Evolutionary conservation across 2,888 invertebrate genomes (phyloP).

Genomic region (Alcis repandata): DNA sequence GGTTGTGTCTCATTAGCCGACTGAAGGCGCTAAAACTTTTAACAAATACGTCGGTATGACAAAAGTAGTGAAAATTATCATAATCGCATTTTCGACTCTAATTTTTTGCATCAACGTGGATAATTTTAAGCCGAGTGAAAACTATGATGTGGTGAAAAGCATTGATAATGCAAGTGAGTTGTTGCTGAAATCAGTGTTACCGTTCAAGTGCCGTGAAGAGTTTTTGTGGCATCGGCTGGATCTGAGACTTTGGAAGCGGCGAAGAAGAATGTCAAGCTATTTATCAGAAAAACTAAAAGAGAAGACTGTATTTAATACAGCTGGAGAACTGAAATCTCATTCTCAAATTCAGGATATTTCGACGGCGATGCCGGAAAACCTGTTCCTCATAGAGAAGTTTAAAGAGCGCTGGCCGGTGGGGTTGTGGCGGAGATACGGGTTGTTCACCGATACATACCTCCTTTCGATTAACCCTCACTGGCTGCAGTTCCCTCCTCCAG

Average conservation of each 20-base stretch:
- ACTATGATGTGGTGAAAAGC: constrained; percentile 47
- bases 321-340: constrained; percentile 37
- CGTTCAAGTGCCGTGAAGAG: constrained; percentile 65
- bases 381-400: constrained; percentile 63
- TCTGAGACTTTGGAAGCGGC: constrained; percentile 77
- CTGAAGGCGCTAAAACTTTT: constrained; percentile 50
- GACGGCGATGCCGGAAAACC: constrained; percentile 26
- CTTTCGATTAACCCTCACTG: constrained; percentile 89
- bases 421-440: constrained; percentile 83
- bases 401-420: constrained; percentile 75
- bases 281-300: constrained; percentile 38
- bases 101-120: constrained; percentile 63
- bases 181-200: constrained; percentile 54
- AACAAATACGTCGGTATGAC: constrained; percentile 54
- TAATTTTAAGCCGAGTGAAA: constrained; percentile 49
- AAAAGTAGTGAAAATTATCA: constrained; percentile 58
- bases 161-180: constrained; percentile 47
- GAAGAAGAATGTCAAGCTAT: constrained; percentile 63
- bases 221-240: constrained; percentile 66
- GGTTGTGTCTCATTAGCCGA: constrained; percentile 65
- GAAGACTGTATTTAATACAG: constrained; percentile 32
- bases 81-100: constrained; percentile 63
- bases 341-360: constrained; percentile 32
- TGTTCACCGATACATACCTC: constrained; percentile 86
- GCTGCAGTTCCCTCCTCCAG: constrained; percentile 89